phyloP scores from a whole-genome alignment of 2,113 vertebrate species.

The Psephotus haematonotus region DNA sequence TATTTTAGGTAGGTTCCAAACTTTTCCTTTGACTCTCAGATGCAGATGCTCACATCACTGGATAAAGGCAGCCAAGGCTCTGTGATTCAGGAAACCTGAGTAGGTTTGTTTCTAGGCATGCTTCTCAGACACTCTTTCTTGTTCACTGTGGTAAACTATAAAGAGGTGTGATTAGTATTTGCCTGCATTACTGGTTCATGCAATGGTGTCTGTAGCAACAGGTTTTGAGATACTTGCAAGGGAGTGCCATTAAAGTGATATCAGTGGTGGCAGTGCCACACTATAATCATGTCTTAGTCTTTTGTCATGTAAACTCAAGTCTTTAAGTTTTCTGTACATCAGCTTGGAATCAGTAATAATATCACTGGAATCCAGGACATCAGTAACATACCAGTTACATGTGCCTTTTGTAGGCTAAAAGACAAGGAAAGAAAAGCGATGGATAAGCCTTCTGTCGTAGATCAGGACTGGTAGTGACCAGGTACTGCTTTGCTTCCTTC shows the following conservation, averaged over 20 bases:
- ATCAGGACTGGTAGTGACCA: constrained; percentile 7
- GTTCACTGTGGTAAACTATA: background rate
- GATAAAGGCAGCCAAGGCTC: background rate
- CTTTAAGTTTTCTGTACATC: background rate
- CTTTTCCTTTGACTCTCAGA: background rate
- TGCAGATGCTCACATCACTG: background rate
- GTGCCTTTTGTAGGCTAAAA: background rate
- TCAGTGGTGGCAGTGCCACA: background rate
- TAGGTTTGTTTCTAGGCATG: background rate
- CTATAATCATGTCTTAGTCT: background rate
- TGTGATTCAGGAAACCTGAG: background rate
- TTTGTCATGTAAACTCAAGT: background rate
- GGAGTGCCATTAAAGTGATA: background rate
- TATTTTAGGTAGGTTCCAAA: background rate
- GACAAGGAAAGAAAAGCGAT: background rate
- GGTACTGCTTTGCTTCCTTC: background rate
- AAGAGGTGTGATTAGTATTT: background rate
- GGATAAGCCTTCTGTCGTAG: background rate
- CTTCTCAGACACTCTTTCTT: background rate
- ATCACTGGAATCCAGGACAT: background rate
- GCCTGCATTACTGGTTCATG: background rate
- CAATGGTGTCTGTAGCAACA: background rate
- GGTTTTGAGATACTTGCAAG: background rate
- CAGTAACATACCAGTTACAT: background rate
- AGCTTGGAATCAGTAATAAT: background rate